Evolutionary conservation across 1,140 invertebrate genomes (phyloP).

Genomic region (Drosophila pachea): DNA sequence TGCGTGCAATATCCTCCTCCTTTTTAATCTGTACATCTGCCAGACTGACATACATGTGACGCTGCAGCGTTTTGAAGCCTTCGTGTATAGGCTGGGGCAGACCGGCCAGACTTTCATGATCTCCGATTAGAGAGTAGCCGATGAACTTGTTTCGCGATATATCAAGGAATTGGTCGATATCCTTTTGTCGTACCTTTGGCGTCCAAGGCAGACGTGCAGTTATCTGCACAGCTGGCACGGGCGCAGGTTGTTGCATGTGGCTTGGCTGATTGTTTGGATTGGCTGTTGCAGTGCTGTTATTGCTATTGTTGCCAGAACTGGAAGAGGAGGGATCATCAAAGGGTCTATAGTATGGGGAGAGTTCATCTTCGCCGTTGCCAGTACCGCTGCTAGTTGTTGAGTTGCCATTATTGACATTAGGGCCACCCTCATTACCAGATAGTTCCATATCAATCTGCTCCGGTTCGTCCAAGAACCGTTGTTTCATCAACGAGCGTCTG

Average conservation of each 20-base stretch:
- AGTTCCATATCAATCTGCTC: slow-evolving; percentile 85
- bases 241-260: slow-evolving; percentile 48
- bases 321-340: slow-evolving; percentile 79
- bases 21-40: slow-evolving; percentile 90
- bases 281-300: slow-evolving; percentile 62
- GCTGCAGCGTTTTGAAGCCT: slow-evolving; percentile 92
- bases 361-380: slow-evolving; percentile 79
- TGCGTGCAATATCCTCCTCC: slow-evolving; percentile 89
- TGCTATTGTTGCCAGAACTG: slow-evolving; percentile 42
- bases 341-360: slow-evolving; percentile 80
- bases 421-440: slow-evolving; percentile 63
- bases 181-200: slow-evolving; percentile 96
- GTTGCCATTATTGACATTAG: slow-evolving; percentile 59
- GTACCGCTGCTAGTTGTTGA: slow-evolving; percentile 25
- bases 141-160: slow-evolving; percentile 96
- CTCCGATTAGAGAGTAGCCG: slow-evolving; percentile 92
- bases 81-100: slow-evolving; percentile 97
- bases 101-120: slow-evolving; percentile 92
- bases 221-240: slow-evolving; percentile 66
- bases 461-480: slow-evolving; percentile 94
- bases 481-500: slow-evolving; percentile 83
- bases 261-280: slow-evolving; percentile 75
- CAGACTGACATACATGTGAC: slow-evolving; percentile 91
- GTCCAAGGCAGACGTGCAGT: slow-evolving; percentile 89
- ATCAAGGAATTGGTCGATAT: slow-evolving; percentile 94